phyloP scores from a whole-genome alignment of 2,113 vertebrate species.

The Rhea americana region DNA sequence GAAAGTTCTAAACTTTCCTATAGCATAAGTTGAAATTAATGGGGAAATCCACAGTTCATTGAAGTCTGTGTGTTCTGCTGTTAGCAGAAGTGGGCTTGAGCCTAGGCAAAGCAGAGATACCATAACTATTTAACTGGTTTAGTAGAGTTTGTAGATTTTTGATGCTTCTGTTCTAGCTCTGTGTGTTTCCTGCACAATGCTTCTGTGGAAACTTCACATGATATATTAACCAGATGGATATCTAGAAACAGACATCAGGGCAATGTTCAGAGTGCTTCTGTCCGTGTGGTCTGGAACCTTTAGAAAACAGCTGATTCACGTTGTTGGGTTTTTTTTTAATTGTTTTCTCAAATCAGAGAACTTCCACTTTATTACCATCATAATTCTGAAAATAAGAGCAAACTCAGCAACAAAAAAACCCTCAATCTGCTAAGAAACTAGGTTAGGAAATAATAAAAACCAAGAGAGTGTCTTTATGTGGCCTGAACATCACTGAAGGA shows the following conservation, averaged over 20 bases:
- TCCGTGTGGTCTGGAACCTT: background rate
- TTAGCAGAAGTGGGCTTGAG: background rate
- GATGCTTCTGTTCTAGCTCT: background rate
- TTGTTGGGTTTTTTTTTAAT: background rate
- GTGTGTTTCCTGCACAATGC: background rate
- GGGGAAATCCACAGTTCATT: background rate
- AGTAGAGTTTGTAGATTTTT: background rate
- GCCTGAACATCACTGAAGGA: background rate
- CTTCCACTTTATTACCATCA: too few relatives aligned
- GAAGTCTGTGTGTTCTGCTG: background rate
- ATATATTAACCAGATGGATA: background rate
- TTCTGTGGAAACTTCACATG: background rate
- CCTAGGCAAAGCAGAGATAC: background rate
- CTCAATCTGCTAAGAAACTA: background rate
- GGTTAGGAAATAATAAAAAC: background rate
- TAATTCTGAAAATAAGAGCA: too few relatives aligned
- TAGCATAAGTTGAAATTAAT: background rate
- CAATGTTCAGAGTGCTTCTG: background rate
- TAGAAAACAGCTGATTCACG: background rate
- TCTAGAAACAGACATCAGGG: background rate
- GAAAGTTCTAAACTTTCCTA: background rate
- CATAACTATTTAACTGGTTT: background rate
- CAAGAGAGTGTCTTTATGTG: background rate
- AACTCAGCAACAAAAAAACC: background rate
- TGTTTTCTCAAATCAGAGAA: too few relatives aligned